Evolutionary conservation across 2,113 vertebrate genomes (phyloP).

Genomic region (Addax nasomaculatus): DNA sequence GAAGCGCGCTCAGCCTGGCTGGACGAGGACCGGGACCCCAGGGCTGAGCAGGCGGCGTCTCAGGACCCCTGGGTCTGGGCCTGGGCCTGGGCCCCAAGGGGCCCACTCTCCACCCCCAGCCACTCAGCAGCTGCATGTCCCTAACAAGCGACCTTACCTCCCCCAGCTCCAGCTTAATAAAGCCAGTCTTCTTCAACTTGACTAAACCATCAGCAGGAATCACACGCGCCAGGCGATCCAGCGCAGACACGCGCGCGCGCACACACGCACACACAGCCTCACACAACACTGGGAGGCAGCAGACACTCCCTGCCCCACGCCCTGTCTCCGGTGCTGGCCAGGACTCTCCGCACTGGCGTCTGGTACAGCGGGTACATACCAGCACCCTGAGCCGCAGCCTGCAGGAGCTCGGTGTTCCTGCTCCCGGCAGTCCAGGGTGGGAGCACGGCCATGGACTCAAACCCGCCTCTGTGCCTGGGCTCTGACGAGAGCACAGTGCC

Average conservation of each 20-base stretch:
- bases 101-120: not conserved
- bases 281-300: not conserved
- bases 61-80: not conserved
- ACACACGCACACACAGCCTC: not conserved
- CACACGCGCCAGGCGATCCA: rapidly evolving
- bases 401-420: rapidly evolving
- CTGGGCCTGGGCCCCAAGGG: not conserved
- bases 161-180: not conserved
- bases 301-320: not conserved
- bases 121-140: not conserved
- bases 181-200: rapidly evolving
- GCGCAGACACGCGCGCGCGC: rapidly evolving
- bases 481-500: not conserved
- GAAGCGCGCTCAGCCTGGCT: not conserved
- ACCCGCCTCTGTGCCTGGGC: not conserved
- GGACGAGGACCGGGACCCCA: not conserved
- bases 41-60: rapidly evolving
- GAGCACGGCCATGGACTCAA: not conserved
- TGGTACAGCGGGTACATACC: rapidly evolving
- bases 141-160: not conserved
- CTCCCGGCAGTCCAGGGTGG: not conserved
- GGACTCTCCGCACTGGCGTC: not conserved
- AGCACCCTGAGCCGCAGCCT: not conserved
- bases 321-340: not conserved
- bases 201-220: not conserved